Evolutionary conservation across 2,888 invertebrate species (phyloP), one percentile per base, ranked within the genome.

Genomic region (Tachina fera): DNA sequence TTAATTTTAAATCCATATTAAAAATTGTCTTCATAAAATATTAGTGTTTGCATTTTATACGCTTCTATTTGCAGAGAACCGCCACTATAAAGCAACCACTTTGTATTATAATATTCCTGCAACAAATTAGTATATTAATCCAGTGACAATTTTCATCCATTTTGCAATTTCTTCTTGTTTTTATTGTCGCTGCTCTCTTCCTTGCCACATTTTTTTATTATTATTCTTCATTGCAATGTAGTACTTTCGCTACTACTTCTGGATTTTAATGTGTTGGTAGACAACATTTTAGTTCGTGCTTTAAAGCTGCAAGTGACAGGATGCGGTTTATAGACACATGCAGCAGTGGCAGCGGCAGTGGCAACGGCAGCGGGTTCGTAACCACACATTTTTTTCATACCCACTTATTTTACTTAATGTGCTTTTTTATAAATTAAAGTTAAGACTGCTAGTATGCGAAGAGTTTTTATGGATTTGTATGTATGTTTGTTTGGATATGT

Each of bases 81-180:
- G 31, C 31, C 11, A 39, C 45, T 45, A 14, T 49, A 60, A 67
- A 8, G 6, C 58, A 19, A 31, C 3, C 13, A 60, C 11, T 43
- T 56, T 53, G 14, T 61, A 39, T 22, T 47, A 22, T 11, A 51
- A 16, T 41, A 45, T 70, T 70, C 61, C 16, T 41, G 74, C 81
- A 78, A 51, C 74, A 81, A 78, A 78, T 81, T 81, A 78, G 82
- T 82, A 85, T 65, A 82, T 82, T 82, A 82, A 85, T 82, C 82
- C 63, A 78, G 74, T 78, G 82, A 74, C 65, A 85, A 74, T 74
- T 81, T 81, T 16, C 60, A 68, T 53, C 74, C 39, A 60, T 81
- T 45, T 65, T 47, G 13, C n/a, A n/a, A 41, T 51, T 75, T 71
- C 11, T 51, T 16, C 14, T 56, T 61, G 31, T 22, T 31, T 53